Percentiles rank a stretch among this genome's conserved stretches.
Conservation (phyloP, 1,140 invertebrate genomes). For the Penaeus indicus region DNA sequence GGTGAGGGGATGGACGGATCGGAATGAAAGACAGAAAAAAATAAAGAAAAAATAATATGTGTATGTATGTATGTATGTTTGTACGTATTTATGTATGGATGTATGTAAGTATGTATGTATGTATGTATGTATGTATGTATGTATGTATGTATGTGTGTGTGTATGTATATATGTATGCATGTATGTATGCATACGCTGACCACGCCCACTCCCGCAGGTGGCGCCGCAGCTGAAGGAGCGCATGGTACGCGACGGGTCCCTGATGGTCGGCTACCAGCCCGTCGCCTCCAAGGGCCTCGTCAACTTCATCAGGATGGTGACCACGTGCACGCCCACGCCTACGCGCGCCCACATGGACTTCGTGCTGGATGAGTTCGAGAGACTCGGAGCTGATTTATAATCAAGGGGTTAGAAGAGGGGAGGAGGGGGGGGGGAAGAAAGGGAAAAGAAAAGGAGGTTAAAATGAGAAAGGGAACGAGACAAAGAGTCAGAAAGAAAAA, state of each 20-base stretch:
- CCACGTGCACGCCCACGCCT: constrained; percentile 82
- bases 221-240: constrained; percentile 87
- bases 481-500: too few relatives aligned
- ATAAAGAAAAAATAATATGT: too few relatives aligned
- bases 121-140: too few relatives aligned
- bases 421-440: background rate
- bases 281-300: constrained; percentile 76
- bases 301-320: constrained; percentile 91
- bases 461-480: too few relatives aligned
- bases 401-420: background rate
- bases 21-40: background rate
- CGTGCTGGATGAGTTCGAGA: constrained; percentile 76
- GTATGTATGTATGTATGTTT: too few relatives aligned
- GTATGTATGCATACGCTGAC: too few relatives aligned
- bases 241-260: constrained; percentile 81
- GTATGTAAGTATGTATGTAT: too few relatives aligned
- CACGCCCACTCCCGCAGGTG: constrained; percentile 73
- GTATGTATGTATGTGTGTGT: too few relatives aligned
- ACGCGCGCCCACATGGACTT: constrained; percentile 76
- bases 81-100: too few relatives aligned
- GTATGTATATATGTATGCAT: too few relatives aligned
- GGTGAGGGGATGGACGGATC: constrained; percentile 27
- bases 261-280: constrained; percentile 92
- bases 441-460: background rate
- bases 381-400: constrained; percentile 73